A percentile compares a stretch with the other conserved stretches of the same genome.
phyloP scores from a whole-genome alignment of 2,113 vertebrate species.

The Chiloscyllium plagiosum region DNA sequence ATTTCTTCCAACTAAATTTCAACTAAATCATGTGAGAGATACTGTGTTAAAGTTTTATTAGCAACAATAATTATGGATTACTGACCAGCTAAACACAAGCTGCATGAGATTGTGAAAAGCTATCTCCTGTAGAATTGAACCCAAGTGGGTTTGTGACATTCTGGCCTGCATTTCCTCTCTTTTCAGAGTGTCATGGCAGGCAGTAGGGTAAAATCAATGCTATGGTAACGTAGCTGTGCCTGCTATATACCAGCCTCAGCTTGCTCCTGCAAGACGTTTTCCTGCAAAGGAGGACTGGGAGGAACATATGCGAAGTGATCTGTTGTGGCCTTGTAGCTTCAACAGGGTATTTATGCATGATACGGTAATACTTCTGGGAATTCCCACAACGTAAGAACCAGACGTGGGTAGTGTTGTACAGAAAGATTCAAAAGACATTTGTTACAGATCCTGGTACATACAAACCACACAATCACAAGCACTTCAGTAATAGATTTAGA shows the following conservation, averaged over 20 bases:
- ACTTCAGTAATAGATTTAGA: no score
- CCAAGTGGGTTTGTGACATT: neutral
- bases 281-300: neutral
- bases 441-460: no score
- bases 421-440: no score
- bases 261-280: neutral
- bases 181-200: neutral
- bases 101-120: neutral
- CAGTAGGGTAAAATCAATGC: neutral
- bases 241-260: neutral
- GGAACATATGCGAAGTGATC: neutral
- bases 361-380: no score
- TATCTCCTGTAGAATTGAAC: neutral
- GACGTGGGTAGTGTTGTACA: no score
- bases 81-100: neutral
- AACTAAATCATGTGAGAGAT: neutral
- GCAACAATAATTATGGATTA: neutral
- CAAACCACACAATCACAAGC: no score
- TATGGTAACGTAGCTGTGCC: neutral
- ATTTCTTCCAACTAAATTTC: neutral
- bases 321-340: neutral
- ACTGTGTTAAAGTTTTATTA: neutral
- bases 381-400: no score
- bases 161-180: neutral
- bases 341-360: no score